These are phyloP conservation scores for Rhabdornis inornatus DNA, from an alignment of 2,113 vertebrate genomes.

Conservation along the genomic window DNA sequence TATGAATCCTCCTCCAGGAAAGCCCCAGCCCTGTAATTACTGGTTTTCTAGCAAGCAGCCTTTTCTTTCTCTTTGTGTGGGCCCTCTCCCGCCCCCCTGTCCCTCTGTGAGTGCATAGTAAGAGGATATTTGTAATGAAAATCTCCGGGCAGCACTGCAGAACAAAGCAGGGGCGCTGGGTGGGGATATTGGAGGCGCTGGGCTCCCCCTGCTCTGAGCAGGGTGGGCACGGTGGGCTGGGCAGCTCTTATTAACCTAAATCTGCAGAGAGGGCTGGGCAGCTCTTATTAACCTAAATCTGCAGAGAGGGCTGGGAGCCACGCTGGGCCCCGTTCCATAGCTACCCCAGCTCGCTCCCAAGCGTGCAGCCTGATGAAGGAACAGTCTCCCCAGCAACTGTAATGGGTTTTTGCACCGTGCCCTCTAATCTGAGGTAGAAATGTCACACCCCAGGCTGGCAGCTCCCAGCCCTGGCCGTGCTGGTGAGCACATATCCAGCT, in stretches of 20 bases:
- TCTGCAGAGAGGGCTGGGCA: not conserved
- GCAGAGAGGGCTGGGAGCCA: not conserved
- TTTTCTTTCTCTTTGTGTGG: constrained; percentile 64
- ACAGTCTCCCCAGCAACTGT: constrained; percentile 70
- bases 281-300: not conserved
- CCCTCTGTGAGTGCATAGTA: not conserved
- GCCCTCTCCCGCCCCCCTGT: not conserved
- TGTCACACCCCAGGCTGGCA: constrained; percentile 44
- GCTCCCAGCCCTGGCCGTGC: constrained; percentile 21
- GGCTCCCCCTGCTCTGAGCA: not conserved
- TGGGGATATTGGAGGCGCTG: constrained; percentile 6
- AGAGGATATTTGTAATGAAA: constrained; percentile 66
- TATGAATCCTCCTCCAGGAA: not conserved
- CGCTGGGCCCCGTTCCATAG: not conserved
- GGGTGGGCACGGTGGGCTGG: not conserved
- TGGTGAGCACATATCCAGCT: constrained; percentile 53
- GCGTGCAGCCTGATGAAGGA: constrained; percentile 12
- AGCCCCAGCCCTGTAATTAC: constrained; percentile 12
- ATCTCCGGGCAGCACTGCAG: not conserved
- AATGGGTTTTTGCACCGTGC: not conserved
- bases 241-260: not conserved
- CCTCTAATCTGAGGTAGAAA: constrained; percentile 56
- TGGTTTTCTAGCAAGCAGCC: not conserved
- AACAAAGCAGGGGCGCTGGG: not conserved
- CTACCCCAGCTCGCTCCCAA: constrained; percentile 26